Evolutionary conservation across 2,888 invertebrate genomes (phyloP).

Genomic region (Limenitis camilla): DNA sequence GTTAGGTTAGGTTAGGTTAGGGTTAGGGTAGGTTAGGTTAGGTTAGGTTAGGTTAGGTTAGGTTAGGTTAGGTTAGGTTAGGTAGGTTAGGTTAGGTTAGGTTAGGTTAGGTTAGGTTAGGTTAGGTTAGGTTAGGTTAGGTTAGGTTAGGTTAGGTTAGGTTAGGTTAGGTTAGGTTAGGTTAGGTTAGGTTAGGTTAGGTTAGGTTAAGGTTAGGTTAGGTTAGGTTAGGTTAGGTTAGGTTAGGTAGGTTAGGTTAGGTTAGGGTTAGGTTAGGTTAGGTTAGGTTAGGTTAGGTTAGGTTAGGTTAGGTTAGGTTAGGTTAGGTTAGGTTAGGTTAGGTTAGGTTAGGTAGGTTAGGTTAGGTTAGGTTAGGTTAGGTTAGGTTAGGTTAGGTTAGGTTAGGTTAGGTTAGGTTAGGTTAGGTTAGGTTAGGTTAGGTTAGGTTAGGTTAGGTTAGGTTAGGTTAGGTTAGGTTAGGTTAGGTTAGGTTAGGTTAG

Average conservation of each 20-base stretch:
- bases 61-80: too few species aligned
- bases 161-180: conserved; percentile 2
- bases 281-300: conserved; percentile 25
- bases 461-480: conserved; percentile 21
- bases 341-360: too few species aligned
- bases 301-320: conserved; percentile 26
- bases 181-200: conserved; percentile 8
- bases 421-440: conserved; percentile 19
- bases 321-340: conserved; percentile 25
- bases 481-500: conserved; percentile 22
- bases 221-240: conserved; percentile 8
- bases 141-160: conserved; percentile 4
- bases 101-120: background rate
- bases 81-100: too few species aligned
- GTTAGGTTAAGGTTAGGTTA: conserved; percentile 7
- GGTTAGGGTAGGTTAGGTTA: too few species aligned
- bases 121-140: conserved; percentile 4
- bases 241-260: too few species aligned
- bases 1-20: background rate
- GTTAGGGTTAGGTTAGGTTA: conserved; percentile 27
- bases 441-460: too few species aligned
- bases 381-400: conserved; percentile 20
- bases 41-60: too few species aligned
- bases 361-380: too few species aligned
- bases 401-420: conserved; percentile 23